Conservation (phyloP, 2,797 vertebrate species). For the Pangasius mekongensis region DNA sequence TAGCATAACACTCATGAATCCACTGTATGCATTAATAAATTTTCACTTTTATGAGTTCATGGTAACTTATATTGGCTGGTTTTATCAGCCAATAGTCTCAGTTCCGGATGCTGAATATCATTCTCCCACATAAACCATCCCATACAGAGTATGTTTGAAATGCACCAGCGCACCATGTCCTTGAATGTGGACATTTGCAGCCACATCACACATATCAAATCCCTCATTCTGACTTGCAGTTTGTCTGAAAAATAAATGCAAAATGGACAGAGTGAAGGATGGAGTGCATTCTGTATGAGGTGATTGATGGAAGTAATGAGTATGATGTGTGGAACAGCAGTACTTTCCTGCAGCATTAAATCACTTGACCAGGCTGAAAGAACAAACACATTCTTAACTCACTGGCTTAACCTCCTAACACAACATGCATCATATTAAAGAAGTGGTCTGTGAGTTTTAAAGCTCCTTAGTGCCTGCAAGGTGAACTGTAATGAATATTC, state of each 20-base stretch:
- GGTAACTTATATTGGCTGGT: neutral
- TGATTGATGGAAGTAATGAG: slow-evolving; percentile 28
- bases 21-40: neutral
- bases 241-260: slow-evolving; percentile 29
- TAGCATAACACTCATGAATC: neutral
- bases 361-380: slow-evolving; percentile 19
- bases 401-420: slow-evolving; percentile 22
- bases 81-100: neutral
- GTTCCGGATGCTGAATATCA: neutral
- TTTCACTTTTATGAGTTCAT: neutral
- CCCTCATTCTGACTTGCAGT: slow-evolving; percentile 31
- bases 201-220: slow-evolving; percentile 37
- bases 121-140: neutral
- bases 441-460: slow-evolving; percentile 17
- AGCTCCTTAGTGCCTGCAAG: slow-evolving; percentile 7
- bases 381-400: slow-evolving; percentile 27
- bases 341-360: slow-evolving; percentile 14
- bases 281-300: neutral
- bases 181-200: slow-evolving; percentile 35
- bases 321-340: slow-evolving; percentile 1
- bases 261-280: slow-evolving; percentile 23
- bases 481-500: slow-evolving; percentile 27
- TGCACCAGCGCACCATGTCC: slow-evolving; percentile 29
- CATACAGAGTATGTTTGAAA: slow-evolving; percentile 9
- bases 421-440: slow-evolving; percentile 24